These are phyloP conservation scores for Platysteira castanea DNA, from an alignment of 2,113 vertebrate species.

Conservation along the genomic window DNA sequence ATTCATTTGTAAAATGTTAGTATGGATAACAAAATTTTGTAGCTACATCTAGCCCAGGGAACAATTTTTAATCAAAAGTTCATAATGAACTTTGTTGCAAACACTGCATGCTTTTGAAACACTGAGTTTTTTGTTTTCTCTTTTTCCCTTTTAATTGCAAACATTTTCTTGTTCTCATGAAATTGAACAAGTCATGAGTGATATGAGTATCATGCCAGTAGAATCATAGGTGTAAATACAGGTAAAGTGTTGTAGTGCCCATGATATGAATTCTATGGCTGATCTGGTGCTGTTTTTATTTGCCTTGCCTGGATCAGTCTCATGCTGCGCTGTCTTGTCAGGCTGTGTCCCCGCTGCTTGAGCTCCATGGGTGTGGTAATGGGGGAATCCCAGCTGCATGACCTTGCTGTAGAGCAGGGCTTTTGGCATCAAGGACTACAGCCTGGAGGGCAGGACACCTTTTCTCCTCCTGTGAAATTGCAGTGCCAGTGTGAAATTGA, in stretches of 20 bases:
- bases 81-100: neutral
- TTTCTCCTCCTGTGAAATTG: neutral
- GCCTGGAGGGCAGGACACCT: neutral
- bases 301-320: neutral
- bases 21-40: neutral
- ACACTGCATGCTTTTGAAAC: neutral
- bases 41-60: neutral
- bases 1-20: neutral
- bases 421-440: neutral
- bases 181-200: accelerated
- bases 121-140: accelerated
- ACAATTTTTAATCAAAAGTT: neutral
- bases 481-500: neutral
- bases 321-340: neutral
- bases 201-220: neutral
- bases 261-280: neutral
- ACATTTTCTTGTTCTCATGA: neutral
- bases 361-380: neutral
- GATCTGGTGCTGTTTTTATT: neutral
- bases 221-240: neutral
- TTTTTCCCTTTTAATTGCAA: neutral
- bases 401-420: neutral
- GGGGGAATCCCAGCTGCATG: neutral
- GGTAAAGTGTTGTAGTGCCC: neutral
- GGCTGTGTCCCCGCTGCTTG: neutral